Evolutionary conservation across 2,888 invertebrate species (phyloP).

Genomic region (Sphinx pinastri): DNA sequence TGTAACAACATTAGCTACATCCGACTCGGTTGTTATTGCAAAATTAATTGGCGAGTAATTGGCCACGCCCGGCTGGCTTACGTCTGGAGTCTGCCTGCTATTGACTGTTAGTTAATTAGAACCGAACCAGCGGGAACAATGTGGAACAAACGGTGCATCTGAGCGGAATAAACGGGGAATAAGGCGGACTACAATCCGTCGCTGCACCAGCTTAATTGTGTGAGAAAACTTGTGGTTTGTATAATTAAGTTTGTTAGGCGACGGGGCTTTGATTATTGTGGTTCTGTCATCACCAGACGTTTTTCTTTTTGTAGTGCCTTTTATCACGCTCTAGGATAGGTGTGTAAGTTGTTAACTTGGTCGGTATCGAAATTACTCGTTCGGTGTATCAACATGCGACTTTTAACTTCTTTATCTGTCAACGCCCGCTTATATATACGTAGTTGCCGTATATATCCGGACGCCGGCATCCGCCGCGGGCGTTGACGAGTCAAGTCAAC

Average conservation of each 20-base stretch:
- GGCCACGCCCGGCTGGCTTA: constrained; percentile 66
- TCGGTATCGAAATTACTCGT: too few relatives aligned
- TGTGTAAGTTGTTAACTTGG: background rate
- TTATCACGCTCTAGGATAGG: background rate
- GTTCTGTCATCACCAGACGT: background rate
- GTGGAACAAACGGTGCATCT: constrained; percentile 55
- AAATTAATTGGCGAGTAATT: constrained; percentile 82
- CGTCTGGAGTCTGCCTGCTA: constrained; percentile 77
- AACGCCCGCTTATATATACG: too few relatives aligned
- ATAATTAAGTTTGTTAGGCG: constrained; percentile 5
- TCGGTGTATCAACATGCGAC: too few relatives aligned
- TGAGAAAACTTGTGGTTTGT: constrained; percentile 26
- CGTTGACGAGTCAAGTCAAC: too few relatives aligned
- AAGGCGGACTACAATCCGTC: constrained; percentile 30
- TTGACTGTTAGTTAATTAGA: constrained; percentile 80
- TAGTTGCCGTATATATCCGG: too few relatives aligned
- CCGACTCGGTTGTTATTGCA: constrained; percentile 64
- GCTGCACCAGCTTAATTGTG: constrained; percentile 22
- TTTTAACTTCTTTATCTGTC: too few relatives aligned
- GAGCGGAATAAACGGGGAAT: constrained; percentile 48
- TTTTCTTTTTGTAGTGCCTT: background rate
- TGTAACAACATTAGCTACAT: constrained; percentile 27
- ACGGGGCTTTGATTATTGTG: background rate
- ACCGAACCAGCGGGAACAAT: constrained; percentile 63
- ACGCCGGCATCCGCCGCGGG: too few relatives aligned